Base-by-base conservation (phyloP, 2,797 vertebrate species). In the Neostethus bicornis region DNA sequence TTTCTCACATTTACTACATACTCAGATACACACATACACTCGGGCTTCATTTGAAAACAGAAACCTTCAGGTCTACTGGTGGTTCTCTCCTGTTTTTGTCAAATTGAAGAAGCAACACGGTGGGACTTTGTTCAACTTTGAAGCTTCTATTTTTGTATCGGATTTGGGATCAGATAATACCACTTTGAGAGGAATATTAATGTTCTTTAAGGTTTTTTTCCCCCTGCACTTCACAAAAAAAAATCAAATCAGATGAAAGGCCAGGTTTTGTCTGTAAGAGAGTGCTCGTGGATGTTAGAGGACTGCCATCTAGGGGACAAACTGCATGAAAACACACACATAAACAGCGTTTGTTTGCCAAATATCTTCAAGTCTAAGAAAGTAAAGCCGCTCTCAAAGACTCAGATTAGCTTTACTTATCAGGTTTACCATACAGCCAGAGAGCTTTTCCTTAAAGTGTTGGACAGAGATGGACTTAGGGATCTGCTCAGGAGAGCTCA, bases 321-420 rank as follows among this genome's bases (percentile, higher is more conserved):
- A 20, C 66, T 48, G 51, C 62, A 51, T 0, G 48, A 41, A 48
- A 77, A 57, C 17, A 11, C 48, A 5, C 73, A 66, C 53, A 67
- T 6, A 9, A 77, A 78, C 25, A 41, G 37, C 11, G 17, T 84
- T 25, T 83, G 87, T 25, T 63, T 88, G n/a, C 89, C 87, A 7
- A 86, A 83, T 37, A 78, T 90, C 51, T 90, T 89, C 75, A 85
- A 61, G 50, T 70, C 76, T 21, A 89, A 75, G 62, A 87, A 61
- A 37, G 73, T 80, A 24, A 86, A 56, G 51, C 63, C 76, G 0
- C 45, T 82, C 4, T 4, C 17, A 7, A 73, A 62, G 54, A 38
- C 2, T 28, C 70, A 58, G 49, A 50, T 50, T 0, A 68, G 79
- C n/a, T 78, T 74, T 11, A 51, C 56, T 1, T 78, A 71, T 58